A percentile compares a stretch with the other conserved stretches of the same genome.
phyloP scores from a whole-genome alignment of 2,113 vertebrate genomes.

The Capra hircus region DNA sequence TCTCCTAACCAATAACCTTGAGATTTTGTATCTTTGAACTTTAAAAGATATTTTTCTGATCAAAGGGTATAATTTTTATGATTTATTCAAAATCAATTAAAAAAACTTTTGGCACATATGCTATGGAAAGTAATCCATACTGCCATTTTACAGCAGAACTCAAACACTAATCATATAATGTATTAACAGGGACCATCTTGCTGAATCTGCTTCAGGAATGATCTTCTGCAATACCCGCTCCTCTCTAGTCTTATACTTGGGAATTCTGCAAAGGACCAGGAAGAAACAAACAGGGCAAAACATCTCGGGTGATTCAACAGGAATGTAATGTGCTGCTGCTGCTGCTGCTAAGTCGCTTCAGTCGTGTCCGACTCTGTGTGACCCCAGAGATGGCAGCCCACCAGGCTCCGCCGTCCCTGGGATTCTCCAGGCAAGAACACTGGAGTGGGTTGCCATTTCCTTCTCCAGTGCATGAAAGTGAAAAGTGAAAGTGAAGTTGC shows the following conservation, averaged over 20 bases:
- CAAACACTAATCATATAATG: neutral
- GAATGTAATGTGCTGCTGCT: neutral
- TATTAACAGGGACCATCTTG: slow-evolving; percentile 50
- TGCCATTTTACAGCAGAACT: slow-evolving; percentile 3
- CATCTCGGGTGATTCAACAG: slow-evolving; percentile 12
- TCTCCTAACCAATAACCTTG: slow-evolving; percentile 19
- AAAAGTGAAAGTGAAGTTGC: too few relatives aligned
- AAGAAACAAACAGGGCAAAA: neutral
- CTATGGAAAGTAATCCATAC: slow-evolving; percentile 49
- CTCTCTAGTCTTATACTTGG: neutral
- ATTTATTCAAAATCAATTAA: slow-evolving; percentile 69
- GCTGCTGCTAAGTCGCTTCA: too few relatives aligned
- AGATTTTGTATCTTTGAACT: neutral
- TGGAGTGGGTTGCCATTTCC: too few relatives aligned
- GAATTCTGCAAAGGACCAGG: slow-evolving; percentile 38
- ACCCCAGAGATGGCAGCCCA: too few relatives aligned
- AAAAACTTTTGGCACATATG: slow-evolving; percentile 64
- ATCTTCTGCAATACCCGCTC: neutral
- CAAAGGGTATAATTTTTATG: slow-evolving; percentile 39
- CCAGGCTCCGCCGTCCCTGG: too few relatives aligned
- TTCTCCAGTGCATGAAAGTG: too few relatives aligned
- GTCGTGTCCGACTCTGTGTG: rapidly evolving
- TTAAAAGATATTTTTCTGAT: slow-evolving; percentile 53
- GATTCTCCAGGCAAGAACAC: too few relatives aligned
- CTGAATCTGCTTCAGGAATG: neutral